Base-by-base conservation (phyloP, 2,888 invertebrate species). In the Noctua janthina region DNA sequence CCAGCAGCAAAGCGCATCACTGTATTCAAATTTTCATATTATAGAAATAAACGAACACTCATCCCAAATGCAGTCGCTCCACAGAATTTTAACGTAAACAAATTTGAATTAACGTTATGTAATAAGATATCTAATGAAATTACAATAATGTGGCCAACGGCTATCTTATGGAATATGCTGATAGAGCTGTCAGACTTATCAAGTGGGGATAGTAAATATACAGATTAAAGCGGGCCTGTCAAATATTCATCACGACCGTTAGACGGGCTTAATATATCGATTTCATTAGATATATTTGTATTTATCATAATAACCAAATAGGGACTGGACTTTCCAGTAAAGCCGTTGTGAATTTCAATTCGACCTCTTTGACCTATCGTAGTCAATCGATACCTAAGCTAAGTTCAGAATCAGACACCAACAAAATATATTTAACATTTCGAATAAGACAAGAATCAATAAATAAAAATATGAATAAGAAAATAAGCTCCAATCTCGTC, bases 21-120 rank as follows among this genome's bases (percentile, higher is more conserved):
- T 46, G 78, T 74, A 78, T 82, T 79, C 67, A 85, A 86, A 90
- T 88, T 86, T 84, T 85, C 85, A 81, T 83, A 86, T 83, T 90
- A 87, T 84, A 79, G 62, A 87, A 87, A 91, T 90, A 78, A 74
- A 85, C 29, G 49, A 64, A 80, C 49, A 81, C 77, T 82, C 84
- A 76, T 84, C 56, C 73, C 56, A 81, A 79, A 82, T 70, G 70
- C 51, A 66, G 35, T 6, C 76, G 49, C 51, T 5, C 15, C 23
- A 74, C 49, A 74, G 67, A 81, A 73, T 81, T 46, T 29, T 69
- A 69, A 86, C 64, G 64, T 75, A 77, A 84, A 82, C 68, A 74
- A 78, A 81, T 83, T 89, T 79, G 73, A 83, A 84, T 84, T 84
- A 80, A 79, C 71, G 15, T 79, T 72, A 69, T 78, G 66, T 81